Percentiles rank a stretch among this genome's conserved stretches.
phyloP scores from a whole-genome alignment of 2,888 invertebrate species.

The Pimpla rufipes region DNA sequence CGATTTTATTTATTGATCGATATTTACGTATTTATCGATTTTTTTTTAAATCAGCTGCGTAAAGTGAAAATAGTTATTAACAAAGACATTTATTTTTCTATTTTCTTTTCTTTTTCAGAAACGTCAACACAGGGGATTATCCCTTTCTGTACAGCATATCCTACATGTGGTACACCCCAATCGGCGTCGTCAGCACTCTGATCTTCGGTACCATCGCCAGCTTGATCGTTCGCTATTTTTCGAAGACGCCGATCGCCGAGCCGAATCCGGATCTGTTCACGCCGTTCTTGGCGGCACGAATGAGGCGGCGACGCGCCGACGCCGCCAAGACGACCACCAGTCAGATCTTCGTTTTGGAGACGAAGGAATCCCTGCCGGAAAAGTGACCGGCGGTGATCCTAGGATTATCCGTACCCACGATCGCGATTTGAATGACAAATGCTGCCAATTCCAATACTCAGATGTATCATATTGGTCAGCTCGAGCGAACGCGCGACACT shows the following conservation, averaged over 20 bases:
- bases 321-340: background rate
- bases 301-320: slow-evolving; percentile 80
- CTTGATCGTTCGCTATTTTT: slow-evolving; percentile 74
- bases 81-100: too few relatives aligned
- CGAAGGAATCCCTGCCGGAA: background rate
- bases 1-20: too few relatives aligned
- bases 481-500: background rate
- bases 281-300: slow-evolving; percentile 86
- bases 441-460: slow-evolving; percentile 1
- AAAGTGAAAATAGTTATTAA: too few relatives aligned
- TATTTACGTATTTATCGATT: too few relatives aligned
- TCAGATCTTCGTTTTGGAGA: slow-evolving; percentile 33
- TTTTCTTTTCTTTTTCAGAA: slow-evolving; percentile 82
- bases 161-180: slow-evolving; percentile 90
- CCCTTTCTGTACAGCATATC: slow-evolving; percentile 90
- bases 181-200: slow-evolving; percentile 78
- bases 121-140: slow-evolving; percentile 79
- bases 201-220: slow-evolving; percentile 86
- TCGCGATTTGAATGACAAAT: background rate
- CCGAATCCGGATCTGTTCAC: slow-evolving; percentile 88
- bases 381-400: background rate
- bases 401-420: too few relatives aligned
- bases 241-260: slow-evolving; percentile 79
- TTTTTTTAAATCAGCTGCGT: too few relatives aligned
- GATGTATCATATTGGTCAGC: background rate